phyloP scores from a whole-genome alignment of 2,797 vertebrate genomes.

The Naso thynnoides region DNA sequence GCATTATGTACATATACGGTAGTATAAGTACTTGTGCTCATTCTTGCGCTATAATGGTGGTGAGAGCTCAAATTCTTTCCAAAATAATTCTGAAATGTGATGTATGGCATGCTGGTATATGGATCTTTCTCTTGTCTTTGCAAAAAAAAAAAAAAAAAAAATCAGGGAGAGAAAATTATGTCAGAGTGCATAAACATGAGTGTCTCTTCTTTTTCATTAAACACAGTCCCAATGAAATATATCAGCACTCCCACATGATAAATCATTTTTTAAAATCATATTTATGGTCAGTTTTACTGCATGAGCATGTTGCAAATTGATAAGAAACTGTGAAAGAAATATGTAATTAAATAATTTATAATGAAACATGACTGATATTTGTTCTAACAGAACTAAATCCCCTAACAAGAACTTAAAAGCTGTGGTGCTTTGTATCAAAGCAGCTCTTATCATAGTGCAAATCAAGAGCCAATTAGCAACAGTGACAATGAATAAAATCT shows the following conservation, averaged over 20 bases:
- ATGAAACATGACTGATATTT: background rate
- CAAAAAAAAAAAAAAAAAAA: no score
- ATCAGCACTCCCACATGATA: background rate
- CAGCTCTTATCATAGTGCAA: background rate
- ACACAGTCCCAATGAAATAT: background rate
- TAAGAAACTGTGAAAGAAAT: background rate
- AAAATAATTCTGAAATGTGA: background rate
- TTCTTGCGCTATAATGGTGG: background rate
- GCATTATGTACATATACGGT: background rate
- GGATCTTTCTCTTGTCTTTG: background rate
- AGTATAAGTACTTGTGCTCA: background rate
- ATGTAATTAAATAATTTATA: background rate
- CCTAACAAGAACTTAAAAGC: background rate
- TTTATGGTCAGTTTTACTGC: background rate
- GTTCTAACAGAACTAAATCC: background rate
- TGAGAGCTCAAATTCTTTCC: background rate
- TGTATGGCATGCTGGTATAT: background rate
- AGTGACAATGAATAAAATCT: background rate
- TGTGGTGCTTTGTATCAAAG: background rate
- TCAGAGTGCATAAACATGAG: background rate
- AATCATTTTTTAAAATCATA: background rate
- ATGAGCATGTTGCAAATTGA: background rate
- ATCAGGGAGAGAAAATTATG: background rate
- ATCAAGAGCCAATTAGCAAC: conserved; percentile 1
- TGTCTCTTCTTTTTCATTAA: background rate